phyloP scores from a whole-genome alignment of 2,888 invertebrate species.

The Nemoura dubitans region DNA sequence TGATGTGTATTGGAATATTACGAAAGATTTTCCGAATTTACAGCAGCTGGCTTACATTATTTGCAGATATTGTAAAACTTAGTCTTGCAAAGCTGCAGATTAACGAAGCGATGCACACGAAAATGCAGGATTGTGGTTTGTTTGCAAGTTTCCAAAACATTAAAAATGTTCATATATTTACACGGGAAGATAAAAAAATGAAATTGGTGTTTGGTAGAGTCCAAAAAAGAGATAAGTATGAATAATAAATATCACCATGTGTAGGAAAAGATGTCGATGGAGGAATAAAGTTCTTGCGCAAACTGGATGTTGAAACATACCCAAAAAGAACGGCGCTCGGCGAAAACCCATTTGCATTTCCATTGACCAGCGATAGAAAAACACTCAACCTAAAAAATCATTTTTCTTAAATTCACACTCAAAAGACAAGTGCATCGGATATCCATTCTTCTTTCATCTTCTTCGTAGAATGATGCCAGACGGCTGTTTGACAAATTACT shows the following conservation, averaged over 20 bases:
- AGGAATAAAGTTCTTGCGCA: background rate
- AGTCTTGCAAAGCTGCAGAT: too few relatives aligned
- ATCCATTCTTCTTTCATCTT: background rate
- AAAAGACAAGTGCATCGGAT: background rate
- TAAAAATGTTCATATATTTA: background rate
- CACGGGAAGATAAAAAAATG: background rate
- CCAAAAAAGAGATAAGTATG: background rate
- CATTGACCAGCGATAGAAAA: background rate
- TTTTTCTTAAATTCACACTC: background rate
- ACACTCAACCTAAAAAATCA: background rate
- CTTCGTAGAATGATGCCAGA: background rate
- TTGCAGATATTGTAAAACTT: too few relatives aligned
- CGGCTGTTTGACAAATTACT: background rate
- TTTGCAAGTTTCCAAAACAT: background rate
- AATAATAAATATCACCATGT: slow-evolving; percentile 7
- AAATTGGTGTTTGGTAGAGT: background rate
- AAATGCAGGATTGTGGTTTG: too few relatives aligned
- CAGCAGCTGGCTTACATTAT: too few relatives aligned
- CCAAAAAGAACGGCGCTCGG: background rate
- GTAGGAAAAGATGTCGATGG: background rate
- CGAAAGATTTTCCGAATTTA: too few relatives aligned
- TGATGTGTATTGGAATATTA: too few relatives aligned
- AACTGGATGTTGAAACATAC: background rate
- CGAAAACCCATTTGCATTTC: background rate
- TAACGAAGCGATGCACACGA: too few relatives aligned